These are phyloP conservation scores for Ceryle rudis DNA, from an alignment of 2,797 vertebrate genomes.

Conservation along the genomic window DNA sequence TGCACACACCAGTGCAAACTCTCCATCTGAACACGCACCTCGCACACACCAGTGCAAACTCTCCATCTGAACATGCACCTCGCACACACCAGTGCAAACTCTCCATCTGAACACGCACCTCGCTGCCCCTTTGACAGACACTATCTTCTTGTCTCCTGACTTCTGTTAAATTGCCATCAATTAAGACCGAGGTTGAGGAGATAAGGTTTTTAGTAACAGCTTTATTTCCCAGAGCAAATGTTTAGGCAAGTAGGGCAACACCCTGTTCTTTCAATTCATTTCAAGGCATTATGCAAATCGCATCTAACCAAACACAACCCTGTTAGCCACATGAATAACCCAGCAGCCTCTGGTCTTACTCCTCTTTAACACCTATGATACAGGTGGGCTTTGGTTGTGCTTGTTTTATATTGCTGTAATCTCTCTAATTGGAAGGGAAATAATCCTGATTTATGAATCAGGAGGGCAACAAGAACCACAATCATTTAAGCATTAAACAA, in stretches of 20 bases:
- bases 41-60: neutral
- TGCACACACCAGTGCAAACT: neutral
- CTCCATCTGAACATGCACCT: neutral
- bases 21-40: neutral
- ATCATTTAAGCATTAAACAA: neutral
- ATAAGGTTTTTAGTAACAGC: constrained; percentile 33
- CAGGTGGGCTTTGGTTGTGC: neutral
- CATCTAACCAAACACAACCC: constrained; percentile 32
- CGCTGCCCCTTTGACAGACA: neutral
- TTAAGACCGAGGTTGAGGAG: neutral
- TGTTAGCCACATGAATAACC: neutral
- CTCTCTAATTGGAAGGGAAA: constrained; percentile 20
- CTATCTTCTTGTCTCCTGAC: neutral
- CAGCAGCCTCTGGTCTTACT: neutral
- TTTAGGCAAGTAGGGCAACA: neutral
- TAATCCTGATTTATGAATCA: constrained; percentile 14
- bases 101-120: neutral
- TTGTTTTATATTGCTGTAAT: constrained; percentile 1
- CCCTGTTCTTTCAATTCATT: neutral
- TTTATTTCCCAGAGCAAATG: neutral
- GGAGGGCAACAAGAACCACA: constrained; percentile 30
- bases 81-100: too few species aligned
- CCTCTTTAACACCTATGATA: neutral
- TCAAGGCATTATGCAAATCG: constrained; percentile 32
- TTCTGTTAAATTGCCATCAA: neutral